These are phyloP conservation scores for Brachypalpus laphriformis DNA, from an alignment of 2,888 invertebrate genomes.

Conservation along the genomic window DNA sequence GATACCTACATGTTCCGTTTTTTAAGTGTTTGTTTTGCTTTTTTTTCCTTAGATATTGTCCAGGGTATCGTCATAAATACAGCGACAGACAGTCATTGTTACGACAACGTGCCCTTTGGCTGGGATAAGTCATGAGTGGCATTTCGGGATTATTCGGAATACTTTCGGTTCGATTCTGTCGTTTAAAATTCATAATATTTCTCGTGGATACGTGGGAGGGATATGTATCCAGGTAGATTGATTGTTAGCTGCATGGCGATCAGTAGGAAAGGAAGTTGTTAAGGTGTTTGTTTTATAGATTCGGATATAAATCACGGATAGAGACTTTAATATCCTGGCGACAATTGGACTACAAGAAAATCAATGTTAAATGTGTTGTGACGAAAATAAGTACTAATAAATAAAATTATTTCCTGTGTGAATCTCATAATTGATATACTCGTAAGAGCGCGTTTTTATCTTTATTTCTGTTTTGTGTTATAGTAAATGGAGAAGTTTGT, in stretches of 20 bases:
- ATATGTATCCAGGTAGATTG: conserved; percentile 56
- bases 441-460: too few relatives aligned
- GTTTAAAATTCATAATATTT: conserved; percentile 65
- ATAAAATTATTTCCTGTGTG: conserved; percentile 58
- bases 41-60: conserved; percentile 34
- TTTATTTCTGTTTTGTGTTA: too few relatives aligned
- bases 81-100: conserved; percentile 43
- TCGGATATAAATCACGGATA: conserved; percentile 45
- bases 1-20: conserved; percentile 38
- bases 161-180: conserved; percentile 54
- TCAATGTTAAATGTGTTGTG: conserved; percentile 33
- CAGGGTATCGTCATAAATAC: conserved; percentile 61
- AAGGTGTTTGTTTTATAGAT: conserved; percentile 45
- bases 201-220: conserved; percentile 59
- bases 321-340: conserved; percentile 40
- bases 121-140: conserved; percentile 51
- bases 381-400: conserved; percentile 37
- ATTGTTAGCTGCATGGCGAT: conserved; percentile 40
- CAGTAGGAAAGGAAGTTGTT: conserved; percentile 38
- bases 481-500: too few relatives aligned
- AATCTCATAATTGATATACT: not conserved
- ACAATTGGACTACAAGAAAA: conserved; percentile 50
- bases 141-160: conserved; percentile 63
- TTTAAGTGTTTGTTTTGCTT: conserved; percentile 3
- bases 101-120: conserved; percentile 50